phyloP scores from a whole-genome alignment of 1,140 invertebrate genomes.

The Trichogramma pretiosum region DNA sequence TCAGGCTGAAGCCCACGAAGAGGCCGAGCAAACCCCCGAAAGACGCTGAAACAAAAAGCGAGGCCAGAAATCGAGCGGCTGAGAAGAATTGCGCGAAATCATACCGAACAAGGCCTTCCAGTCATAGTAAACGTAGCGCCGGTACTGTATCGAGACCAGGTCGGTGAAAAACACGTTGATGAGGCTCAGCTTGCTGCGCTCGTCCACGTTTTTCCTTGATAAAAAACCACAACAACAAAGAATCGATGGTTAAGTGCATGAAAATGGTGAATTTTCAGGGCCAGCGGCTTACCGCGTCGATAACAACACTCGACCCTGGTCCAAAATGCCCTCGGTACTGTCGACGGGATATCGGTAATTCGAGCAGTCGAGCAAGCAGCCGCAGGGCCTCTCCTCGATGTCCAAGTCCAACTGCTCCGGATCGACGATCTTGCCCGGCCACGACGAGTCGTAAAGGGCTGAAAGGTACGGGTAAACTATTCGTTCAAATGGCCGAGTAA shows the following conservation, averaged over 20 bases:
- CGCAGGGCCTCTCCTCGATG: constrained; percentile 21
- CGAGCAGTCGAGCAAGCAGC: constrained; percentile 29
- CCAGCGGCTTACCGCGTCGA: too few species aligned
- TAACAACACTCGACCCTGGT: too few species aligned
- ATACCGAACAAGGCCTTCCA: constrained; percentile 36
- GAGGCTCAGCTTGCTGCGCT: constrained; percentile 24
- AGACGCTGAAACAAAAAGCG: constrained; percentile 50
- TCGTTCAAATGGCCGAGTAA: too few species aligned
- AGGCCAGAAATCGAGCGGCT: too few species aligned
- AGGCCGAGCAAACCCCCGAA: constrained; percentile 58
- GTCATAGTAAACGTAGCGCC: constrained; percentile 25
- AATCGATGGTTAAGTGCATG: too few species aligned
- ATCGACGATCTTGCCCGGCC: constrained; percentile 19
- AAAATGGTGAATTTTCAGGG: too few species aligned
- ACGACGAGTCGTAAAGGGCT: constrained; percentile 27
- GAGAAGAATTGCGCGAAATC: constrained; percentile 1
- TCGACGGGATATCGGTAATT: constrained; percentile 28
- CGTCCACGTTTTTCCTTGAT: constrained; percentile 12
- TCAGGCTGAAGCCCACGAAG: constrained; percentile 60
- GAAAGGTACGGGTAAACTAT: too few species aligned
- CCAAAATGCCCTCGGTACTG: constrained; percentile 22
- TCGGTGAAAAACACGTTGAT: constrained; percentile 34
- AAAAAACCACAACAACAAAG: background rate
- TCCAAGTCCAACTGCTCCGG: background rate
- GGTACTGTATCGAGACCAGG: constrained; percentile 29